Evolutionary conservation across 1,140 invertebrate genomes (phyloP), one percentile per base, ranked within the genome.

Genomic region (Euglossa dilemma): DNA sequence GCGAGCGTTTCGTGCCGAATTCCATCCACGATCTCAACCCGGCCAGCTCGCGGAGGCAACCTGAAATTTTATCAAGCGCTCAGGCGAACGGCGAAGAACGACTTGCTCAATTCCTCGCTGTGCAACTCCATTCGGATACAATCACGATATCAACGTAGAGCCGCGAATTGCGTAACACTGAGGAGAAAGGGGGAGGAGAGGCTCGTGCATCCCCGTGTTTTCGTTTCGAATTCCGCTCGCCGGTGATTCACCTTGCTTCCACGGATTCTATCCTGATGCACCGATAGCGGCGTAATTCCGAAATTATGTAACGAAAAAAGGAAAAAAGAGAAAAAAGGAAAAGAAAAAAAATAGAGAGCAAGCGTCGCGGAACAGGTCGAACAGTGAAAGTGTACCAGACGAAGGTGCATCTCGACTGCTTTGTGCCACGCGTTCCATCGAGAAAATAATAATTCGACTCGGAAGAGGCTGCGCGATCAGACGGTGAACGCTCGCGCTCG

Each of bases 371-470:
- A 80, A 71, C 20, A 64, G 28, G 7, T 23, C 20, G 20, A 64
- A 64, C 56, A 50, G 67, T 80, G 67, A 80, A 80, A 80, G 67
- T 61, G 43, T 52, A 61, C 20, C n/a, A n/a, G 47, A 45, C 9
- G 50, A n/a, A 25, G 20, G 43, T n/a, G 64, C 64, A 67, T 36
- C 64, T 67, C 45, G 59, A 8, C 25, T 14, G 45, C 20, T 54
- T 54, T 36, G 28, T 9, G 25, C 18, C 25, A 25, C 47, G 28
- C 52, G 54, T 63, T 64, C 43, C n/a, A 52, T 23, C 76, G n/a
- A 28, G 50, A 20, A 79, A 64, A 64, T 67, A 52, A 6, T 45
- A 47, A 77, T 87, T 67, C 43, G 59, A 80, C n/a, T 67, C 25
- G 71, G 25, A 81, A 71, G 70, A 75, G 67, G 67, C 64, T 73